Evolutionary conservation across 2,113 vertebrate species (phyloP).

Genomic region (Boleophthalmus pectinirostris): DNA sequence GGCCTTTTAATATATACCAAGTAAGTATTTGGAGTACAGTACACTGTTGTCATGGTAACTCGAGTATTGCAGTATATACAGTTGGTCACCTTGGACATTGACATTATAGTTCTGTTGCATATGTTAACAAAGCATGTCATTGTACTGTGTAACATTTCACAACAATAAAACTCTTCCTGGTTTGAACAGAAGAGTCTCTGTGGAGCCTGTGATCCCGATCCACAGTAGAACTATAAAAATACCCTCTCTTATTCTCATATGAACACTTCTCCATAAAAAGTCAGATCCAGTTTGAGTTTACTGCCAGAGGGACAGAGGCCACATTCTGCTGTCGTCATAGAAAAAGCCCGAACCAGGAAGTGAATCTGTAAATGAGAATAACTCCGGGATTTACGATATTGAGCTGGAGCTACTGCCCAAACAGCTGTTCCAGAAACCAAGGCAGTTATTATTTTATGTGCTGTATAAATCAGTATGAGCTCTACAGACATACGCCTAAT

Average conservation of each 20-base stretch:
- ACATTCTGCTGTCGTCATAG: background rate
- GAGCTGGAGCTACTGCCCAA: slow-evolving; percentile 3
- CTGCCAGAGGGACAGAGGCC: background rate
- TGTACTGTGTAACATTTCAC: background rate
- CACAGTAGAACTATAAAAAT: background rate
- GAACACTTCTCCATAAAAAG: slow-evolving; percentile 2
- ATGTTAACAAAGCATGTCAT: background rate
- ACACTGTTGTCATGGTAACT: background rate
- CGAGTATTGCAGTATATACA: background rate
- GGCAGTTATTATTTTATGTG: background rate
- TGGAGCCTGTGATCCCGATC: background rate
- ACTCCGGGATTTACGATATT: slow-evolving; percentile 3
- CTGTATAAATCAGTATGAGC: slow-evolving; percentile 16
- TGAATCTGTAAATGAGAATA: background rate
- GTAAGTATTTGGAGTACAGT: background rate
- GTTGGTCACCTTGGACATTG: background rate
- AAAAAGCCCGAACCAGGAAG: background rate
- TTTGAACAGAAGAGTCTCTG: background rate
- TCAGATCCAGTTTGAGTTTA: background rate
- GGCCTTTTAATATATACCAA: background rate
- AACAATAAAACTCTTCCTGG: background rate
- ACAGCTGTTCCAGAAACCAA: slow-evolving; percentile 44
- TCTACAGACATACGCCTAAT: slow-evolving; percentile 10
- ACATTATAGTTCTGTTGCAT: background rate
- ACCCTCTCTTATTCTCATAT: background rate